Evolutionary conservation across 2,797 vertebrate genomes (phyloP).

Genomic region (Melopsittacus undulatus): DNA sequence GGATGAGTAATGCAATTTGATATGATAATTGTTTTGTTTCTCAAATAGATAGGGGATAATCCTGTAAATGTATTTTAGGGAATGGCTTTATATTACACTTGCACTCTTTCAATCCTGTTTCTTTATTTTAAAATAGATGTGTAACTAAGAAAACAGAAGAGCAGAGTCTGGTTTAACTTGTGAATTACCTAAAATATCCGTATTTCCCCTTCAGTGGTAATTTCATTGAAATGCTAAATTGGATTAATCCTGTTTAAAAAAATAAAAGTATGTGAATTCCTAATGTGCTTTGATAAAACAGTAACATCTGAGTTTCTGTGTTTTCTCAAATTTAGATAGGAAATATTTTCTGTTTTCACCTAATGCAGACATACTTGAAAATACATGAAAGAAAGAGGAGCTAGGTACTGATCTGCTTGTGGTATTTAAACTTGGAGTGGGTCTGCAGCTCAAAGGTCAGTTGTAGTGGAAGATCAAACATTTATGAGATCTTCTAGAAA

Average conservation of each 20-base stretch:
- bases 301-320: not conserved
- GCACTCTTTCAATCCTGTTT: not conserved
- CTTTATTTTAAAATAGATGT: not conserved
- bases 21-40: conserved; percentile 18
- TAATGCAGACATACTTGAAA: not conserved
- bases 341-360: not conserved
- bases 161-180: not conserved
- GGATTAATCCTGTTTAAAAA: not conserved
- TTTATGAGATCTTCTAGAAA: not conserved
- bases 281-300: not conserved
- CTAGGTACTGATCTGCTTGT: not conserved
- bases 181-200: not conserved
- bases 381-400: not conserved
- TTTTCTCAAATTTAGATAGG: not conserved
- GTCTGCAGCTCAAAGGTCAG: not conserved
- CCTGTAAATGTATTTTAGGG: not conserved
- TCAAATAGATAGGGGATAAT: not conserved
- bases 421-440: not conserved
- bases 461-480: not conserved
- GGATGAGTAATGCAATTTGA: conserved; percentile 22
- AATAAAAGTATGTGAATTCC: not conserved
- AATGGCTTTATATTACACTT: not conserved
- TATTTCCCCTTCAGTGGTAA: not conserved
- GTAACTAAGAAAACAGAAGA: not conserved
- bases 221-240: not conserved